Evolutionary conservation across 2,797 vertebrate species (phyloP), one percentile per base, ranked within the genome.

Genomic region (Australoheros facetus): DNA sequence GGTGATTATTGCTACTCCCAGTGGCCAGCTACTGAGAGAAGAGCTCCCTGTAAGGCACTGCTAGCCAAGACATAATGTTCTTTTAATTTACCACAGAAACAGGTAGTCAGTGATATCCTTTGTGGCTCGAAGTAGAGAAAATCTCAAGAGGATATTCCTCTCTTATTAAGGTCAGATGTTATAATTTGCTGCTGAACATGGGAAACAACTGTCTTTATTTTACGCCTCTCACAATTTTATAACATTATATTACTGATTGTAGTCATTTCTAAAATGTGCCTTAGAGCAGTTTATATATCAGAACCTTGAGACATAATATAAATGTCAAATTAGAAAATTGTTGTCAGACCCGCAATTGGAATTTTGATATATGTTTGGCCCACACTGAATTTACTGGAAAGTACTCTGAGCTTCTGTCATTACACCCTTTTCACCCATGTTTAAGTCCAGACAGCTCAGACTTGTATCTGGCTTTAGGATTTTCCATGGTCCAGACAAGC

Each of bases 401-500:
- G 64, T 80, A 79, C 70, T 64, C 37, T 80, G 7, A 4, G 69
- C 56, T 13, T 74, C 66, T 79, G 80, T 64, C 81, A 39, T 77
- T 73, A 54, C 79, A 77, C 66, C 77, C 51, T 84, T 82, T 87
- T 64, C 80, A 56, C 45, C 39, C 3, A 0, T 70, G 80, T 78
- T 83, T 81, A 83, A 83, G 84, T 84, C 70, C 81, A 75, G 83
- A 87, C 87, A 86, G 84, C 84, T 92, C 88, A 81, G 80, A 54
- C 78, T 80, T 73, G 77, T 91, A 87, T 92, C 89, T 82, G 34
- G 51, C 83, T 77, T 87, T 53, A 66, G 76, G 85, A 76, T 85
- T 90, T 92, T 83, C 80, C 76, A 83, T 83, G 85, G 87, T 91
- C 78, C 77, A 87, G 87, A 92, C 91, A 72, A 92, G 87, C 77